Conservation (phyloP, 2,888 invertebrate genomes). For the Caenorhabditis sp. region DNA sequence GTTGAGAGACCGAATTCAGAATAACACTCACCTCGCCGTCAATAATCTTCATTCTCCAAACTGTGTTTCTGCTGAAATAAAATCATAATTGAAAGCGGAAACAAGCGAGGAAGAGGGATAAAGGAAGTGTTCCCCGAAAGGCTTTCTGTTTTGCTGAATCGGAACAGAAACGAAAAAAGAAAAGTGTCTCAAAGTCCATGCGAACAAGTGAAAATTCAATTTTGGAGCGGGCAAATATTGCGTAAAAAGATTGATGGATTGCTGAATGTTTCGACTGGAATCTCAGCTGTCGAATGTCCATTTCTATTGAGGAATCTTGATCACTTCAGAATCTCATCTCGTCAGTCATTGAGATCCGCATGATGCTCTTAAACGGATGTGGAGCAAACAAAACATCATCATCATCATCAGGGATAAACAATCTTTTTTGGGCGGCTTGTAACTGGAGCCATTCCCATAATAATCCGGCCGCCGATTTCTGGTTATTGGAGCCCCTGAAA, state of each 20-base stretch:
- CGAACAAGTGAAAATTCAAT: too few species aligned
- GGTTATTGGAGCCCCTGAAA: constrained; percentile 8
- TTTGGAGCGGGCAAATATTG: too few species aligned
- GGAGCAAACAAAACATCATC: constrained; percentile 19
- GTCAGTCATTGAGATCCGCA: constrained; percentile 29
- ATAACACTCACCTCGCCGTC: constrained; percentile 30
- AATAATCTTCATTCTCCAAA: constrained; percentile 17
- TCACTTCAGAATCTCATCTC: constrained; percentile 37
- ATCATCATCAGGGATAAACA: too few species aligned
- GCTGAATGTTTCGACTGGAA: neutral
- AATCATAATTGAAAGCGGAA: neutral
- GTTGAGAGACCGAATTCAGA: too few species aligned
- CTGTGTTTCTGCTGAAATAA: neutral
- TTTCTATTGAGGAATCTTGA: neutral
- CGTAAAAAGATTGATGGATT: too few species aligned
- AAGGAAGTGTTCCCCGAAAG: too few species aligned
- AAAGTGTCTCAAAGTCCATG: too few species aligned
- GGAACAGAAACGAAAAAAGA: too few species aligned
- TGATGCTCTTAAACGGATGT: constrained; percentile 33
- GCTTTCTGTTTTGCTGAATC: too few species aligned
- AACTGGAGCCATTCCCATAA: constrained; percentile 21
- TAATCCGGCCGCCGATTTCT: constrained; percentile 26
- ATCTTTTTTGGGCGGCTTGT: constrained; percentile 1
- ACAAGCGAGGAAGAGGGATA: too few species aligned
- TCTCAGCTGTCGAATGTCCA: neutral